Evolutionary conservation across 2,113 vertebrate species (phyloP).

Genomic region (Donacobius atricapilla): DNA sequence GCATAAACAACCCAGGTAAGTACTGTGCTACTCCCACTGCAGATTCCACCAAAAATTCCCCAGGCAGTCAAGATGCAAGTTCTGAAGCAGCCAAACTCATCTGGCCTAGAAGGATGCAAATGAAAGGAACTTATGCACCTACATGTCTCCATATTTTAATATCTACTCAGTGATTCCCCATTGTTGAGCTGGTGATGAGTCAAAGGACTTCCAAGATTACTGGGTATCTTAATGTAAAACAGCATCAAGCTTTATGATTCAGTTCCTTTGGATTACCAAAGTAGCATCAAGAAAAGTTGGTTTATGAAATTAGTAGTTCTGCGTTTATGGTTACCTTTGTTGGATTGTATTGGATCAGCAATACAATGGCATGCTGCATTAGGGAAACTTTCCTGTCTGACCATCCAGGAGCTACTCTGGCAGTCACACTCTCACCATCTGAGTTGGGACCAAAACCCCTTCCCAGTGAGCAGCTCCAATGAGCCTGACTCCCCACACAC

Average conservation of each 20-base stretch:
- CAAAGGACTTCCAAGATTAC: neutral
- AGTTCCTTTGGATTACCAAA: neutral
- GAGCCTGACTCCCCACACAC: neutral
- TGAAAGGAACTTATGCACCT: neutral
- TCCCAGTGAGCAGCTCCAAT: neutral
- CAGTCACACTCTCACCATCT: neutral
- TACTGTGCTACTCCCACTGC: neutral
- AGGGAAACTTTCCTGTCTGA: neutral
- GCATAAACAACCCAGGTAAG: neutral
- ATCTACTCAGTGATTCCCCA: neutral
- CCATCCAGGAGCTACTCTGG: neutral
- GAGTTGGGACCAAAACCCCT: accelerated
- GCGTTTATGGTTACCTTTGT: neutral
- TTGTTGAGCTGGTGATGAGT: neutral
- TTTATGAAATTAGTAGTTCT: neutral
- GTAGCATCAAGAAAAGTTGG: neutral
- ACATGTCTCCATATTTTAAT: neutral
- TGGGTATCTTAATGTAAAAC: neutral
- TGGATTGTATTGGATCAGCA: neutral
- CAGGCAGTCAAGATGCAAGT: neutral
- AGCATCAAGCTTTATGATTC: neutral
- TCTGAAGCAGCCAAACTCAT: neutral
- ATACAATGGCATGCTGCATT: neutral
- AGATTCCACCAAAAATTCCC: neutral
- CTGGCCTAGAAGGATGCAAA: constrained; percentile 4